These are phyloP conservation scores for Lucifuga dentata DNA, from an alignment of 2,113 vertebrate genomes.

Conservation along the genomic window DNA sequence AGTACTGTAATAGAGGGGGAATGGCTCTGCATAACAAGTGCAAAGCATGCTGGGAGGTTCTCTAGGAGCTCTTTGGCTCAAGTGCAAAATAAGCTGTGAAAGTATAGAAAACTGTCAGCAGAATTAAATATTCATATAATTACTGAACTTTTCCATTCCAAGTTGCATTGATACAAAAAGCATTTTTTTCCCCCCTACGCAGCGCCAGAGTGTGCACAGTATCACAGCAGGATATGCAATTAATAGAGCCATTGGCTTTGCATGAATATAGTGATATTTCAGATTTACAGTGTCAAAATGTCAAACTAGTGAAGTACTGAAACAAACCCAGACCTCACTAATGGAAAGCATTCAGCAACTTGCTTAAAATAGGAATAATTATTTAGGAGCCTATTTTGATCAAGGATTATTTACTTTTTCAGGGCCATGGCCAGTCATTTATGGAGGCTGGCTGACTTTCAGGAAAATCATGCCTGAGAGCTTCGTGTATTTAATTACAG, in stretches of 20 bases:
- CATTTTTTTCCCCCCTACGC: background rate
- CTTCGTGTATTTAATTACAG: constrained; percentile 57
- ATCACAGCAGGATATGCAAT: background rate
- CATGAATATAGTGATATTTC: background rate
- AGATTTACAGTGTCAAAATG: constrained; percentile 7
- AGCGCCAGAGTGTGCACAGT: background rate
- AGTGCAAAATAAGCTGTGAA: constrained; percentile 16
- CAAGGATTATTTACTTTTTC: constrained; percentile 11
- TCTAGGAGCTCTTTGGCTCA: constrained; percentile 9
- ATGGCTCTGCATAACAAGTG: constrained; percentile 31
- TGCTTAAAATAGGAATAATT: background rate
- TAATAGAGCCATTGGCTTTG: background rate
- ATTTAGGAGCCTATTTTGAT: constrained; percentile 10
- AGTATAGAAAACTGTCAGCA: constrained; percentile 10
- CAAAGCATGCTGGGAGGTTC: constrained; percentile 38
- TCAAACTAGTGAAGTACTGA: background rate
- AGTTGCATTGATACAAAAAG: background rate
- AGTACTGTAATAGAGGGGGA: constrained; percentile 22
- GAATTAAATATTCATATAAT: constrained; percentile 20
- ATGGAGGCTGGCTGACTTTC: constrained; percentile 38
- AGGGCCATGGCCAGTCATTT: constrained; percentile 11
- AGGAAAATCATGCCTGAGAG: constrained; percentile 43
- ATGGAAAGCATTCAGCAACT: constrained; percentile 3
- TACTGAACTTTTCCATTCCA: background rate
- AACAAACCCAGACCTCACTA: background rate